Base-by-base conservation (phyloP, 1,140 invertebrate species). In the Cecropterus lyciades region DNA sequence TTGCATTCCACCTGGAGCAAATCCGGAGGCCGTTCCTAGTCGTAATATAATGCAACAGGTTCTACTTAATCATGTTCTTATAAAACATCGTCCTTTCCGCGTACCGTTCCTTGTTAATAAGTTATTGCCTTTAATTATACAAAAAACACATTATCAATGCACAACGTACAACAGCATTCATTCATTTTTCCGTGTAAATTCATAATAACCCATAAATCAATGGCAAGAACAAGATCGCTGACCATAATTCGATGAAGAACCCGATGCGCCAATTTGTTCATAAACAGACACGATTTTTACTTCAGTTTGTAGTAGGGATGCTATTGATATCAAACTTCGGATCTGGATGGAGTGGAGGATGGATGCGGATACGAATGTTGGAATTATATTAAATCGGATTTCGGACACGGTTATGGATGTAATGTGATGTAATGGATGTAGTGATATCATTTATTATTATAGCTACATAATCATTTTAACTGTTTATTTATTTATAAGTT, bases 81-180 rank as follows among this genome's bases (percentile, higher is more conserved):
- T 49, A 27, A 37, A 49, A 24, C 17, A 5, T 20, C 10, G 1
- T 24, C 40, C 24, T 46, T 59, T 46, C 55, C 55, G 17, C 40
- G 40, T 46, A 15, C 42, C 3, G 30, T 15, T 55, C 24, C 55
- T 59, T 11, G 40, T 14, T 46, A 43, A 43, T 30, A 43, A 43
- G 17, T 43, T 43, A 20, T 20, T 40, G 17, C 16, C 16, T 24
- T 15, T 24, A 42, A 27, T 46, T 43, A 13, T 11, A 45, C 55
- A 57, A 57, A 57, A 57, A 57, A 45, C 40, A 20, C 55, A 45
- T 57, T 53, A 40, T 10, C 37, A 9, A 15, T 24, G 37, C 40
- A 27, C n/a, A 6, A 43, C 13, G 40, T 43, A 7, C 40, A 7
- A 3, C 11, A 40, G 10, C 37, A 30, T 52, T 52, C 13, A n/a